Evolutionary conservation across 64 coral and sea anemone species (phyloP).

Genomic region (Stichodactyla helianthus): DNA sequence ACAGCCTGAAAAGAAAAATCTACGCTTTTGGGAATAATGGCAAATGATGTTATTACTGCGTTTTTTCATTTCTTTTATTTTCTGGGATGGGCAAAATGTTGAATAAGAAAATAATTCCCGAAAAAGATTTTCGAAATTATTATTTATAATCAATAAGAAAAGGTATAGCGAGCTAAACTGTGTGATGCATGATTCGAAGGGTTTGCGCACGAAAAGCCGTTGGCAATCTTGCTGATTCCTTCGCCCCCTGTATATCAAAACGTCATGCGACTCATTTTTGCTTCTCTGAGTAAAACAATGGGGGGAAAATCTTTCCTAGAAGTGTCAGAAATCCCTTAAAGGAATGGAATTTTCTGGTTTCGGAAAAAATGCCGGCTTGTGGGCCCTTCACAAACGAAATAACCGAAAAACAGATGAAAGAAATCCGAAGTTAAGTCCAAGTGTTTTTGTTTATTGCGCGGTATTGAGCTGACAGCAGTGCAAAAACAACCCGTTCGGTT

Average conservation of each 20-base stretch:
- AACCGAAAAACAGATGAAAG: not conserved
- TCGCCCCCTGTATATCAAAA: not conserved
- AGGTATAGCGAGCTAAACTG: not conserved
- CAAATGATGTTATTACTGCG: too few relatives aligned
- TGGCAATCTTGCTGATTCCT: not conserved
- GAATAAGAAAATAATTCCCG: not conserved
- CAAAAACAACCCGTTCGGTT: not conserved
- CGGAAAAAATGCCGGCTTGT: too few relatives aligned
- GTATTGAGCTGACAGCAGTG: not conserved
- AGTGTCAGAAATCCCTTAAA: not conserved
- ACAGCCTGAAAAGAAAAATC: too few relatives aligned
- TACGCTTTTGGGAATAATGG: too few relatives aligned
- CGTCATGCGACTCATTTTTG: not conserved
- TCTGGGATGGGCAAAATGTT: not conserved
- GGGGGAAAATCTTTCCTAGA: not conserved
- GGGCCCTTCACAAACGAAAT: too few relatives aligned
- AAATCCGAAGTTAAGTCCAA: not conserved
- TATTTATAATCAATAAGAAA: not conserved
- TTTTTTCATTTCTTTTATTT: not conserved
- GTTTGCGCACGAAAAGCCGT: not conserved
- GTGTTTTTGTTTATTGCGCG: conserved; percentile 2
- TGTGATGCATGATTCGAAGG: not conserved
- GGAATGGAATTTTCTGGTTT: too few relatives aligned
- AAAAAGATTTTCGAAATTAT: not conserved
- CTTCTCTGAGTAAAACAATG: not conserved